Base-by-base conservation (phyloP, 64 coral and sea anemone genomes). In the Montipora capricornis region DNA sequence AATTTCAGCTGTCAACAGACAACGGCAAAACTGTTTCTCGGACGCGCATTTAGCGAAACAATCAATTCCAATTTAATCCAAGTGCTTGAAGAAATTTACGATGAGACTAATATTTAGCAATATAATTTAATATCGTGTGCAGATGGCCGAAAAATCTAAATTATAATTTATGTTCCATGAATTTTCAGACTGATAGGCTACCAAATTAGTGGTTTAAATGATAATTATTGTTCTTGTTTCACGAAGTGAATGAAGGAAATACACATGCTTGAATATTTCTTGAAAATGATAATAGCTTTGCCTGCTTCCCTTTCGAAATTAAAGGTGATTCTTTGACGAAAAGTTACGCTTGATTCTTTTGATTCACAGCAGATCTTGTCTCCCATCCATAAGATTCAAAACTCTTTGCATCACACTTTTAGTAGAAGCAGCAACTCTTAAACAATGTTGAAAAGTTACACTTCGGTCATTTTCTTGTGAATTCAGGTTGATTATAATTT, bases 381-480 rank as follows among this genome's bases (percentile, higher is more conserved):
- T 14, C 11, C 9, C 13, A 45, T 76, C 3, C 44, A 76, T 8
- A 76, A 76, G 46, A 46, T 76, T 14, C 24, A 37, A 0, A 9
- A 76, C 44, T 11, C 8, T 26, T 19, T 78, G 29, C 46, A 19
- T n/a, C 12, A 15, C 4, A 49, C 12, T 49, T 6, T 78, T 6
- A 5, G 13, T 14, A 78, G 45, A 5, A 37, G 17, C 44, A 78
- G 45, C 3, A 10, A 45, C 12, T 9, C 9, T 10, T 49, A 49
- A 76, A 15, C 6, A 57, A 8, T 57, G 53, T 57, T 1, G 49
- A 7, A 24, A 47, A 49, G 66, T 73, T 49, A 15, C 20, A 2
- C 45, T 86, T 86, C 13, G 82, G 71, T 86, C 13, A 46, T 82
- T 82, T 82, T 44, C 24, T 48, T 22, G 62, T 51, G 49, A 86